Conservation (phyloP, 2,113 vertebrate genomes). For the Hippopotamus amphibius region DNA sequence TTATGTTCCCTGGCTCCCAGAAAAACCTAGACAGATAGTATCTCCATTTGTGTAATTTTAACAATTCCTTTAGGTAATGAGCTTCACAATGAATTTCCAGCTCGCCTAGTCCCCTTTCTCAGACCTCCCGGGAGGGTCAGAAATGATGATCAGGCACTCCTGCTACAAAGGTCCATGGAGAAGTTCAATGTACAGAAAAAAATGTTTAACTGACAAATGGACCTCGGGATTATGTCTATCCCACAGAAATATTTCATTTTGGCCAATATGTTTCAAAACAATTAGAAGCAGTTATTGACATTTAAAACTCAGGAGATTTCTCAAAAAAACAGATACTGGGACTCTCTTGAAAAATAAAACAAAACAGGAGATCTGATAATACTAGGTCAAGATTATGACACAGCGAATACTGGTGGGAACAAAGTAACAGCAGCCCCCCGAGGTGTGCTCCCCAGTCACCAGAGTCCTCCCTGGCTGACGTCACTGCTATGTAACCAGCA, state of each 20-base stretch:
- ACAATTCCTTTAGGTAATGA: not conserved
- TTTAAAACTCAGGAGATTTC: constrained; percentile 11
- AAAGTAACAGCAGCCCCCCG: too few species aligned
- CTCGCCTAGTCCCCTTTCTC: not conserved
- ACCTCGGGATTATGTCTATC: not conserved
- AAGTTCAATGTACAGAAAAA: not conserved
- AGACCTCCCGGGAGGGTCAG: not conserved
- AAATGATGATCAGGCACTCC: not conserved
- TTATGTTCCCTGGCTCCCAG: not conserved
- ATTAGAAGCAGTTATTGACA: not conserved
- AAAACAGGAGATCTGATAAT: not conserved
- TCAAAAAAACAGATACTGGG: not conserved
- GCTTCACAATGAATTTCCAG: not conserved
- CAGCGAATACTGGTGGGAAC: rapidly evolving
- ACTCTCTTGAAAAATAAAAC: not conserved
- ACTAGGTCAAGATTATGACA: not conserved
- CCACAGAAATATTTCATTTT: not conserved
- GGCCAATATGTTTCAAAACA: not conserved
- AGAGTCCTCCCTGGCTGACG: not conserved
- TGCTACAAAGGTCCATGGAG: not conserved
- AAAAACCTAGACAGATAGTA: not conserved
- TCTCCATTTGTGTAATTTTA: constrained; percentile 19
- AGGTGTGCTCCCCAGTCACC: not conserved
- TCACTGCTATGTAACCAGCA: not conserved
- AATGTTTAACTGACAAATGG: not conserved